Evolutionary conservation across 2,888 invertebrate species (phyloP), one percentile per base, ranked within the genome.

Genomic region (Lepidonotus clava): DNA sequence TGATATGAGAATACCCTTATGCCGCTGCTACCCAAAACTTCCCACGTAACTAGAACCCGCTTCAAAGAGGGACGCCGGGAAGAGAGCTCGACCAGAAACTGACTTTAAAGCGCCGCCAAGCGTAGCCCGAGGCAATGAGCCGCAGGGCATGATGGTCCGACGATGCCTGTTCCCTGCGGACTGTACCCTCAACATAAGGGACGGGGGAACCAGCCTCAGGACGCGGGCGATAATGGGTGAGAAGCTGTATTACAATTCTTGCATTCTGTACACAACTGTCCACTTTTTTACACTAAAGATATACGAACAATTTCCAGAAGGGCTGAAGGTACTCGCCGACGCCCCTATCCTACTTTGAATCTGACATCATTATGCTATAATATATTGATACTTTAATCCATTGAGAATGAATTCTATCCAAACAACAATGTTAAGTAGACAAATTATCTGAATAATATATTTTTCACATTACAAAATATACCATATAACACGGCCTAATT

Each of bases 21-120:
- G 11, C 28, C 24, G 28, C 24, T 24, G 24, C 24, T 2, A 24
- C 28, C 61, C 2, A 5, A 18, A n/a, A 24, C 28, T 61, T 24
- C 28, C 4, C 61, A 4, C 61, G 61, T 61, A 61, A 61, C 61
- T 28, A 11, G 28, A 61, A 1, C 24, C 24, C 11, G n/a, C 61
- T 61, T 61, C 61, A 61, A 61, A 61, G 61, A 4, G n/a, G 28
- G 24, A 11, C 21, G n/a, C 24, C 24, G 28, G 28, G 61, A 28
- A 18, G 28, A 61, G 61, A 24, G 5, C 24, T 24, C 28, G 24
- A 32, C 28, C 61, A 14, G 61, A 61, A 18, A 32, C 61, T 28
- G 28, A 61, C 61, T 28, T 61, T 61, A 61, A 61, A 61, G 61
- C 11, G 28, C 61, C 61, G 61, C 61, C 61, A 11, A n/a, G 61